Base-by-base conservation (phyloP, 2,113 vertebrate species). In the Brachirus orientalis region DNA sequence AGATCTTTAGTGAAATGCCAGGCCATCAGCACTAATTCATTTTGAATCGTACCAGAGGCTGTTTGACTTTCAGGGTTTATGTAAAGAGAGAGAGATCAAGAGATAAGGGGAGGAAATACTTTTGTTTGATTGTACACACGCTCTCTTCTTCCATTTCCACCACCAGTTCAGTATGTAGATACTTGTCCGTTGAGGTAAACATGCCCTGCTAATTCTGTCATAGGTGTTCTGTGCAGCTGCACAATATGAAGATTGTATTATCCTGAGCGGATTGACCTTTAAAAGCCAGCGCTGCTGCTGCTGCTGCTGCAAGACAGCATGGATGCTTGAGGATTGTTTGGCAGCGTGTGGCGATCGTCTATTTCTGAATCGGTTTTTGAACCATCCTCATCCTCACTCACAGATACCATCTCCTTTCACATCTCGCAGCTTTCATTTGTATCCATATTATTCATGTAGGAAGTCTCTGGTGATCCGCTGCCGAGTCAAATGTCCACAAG, bases 1-100 rank as follows among this genome's bases (percentile, higher is more conserved):
- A 83, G 90, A 90, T 86, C 86, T 92, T 91, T 90, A 60, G 50
- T 47, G 66, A 90, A 92, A 93, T 91, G 89, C 77, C 90, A 92
- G 76, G 14, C 57, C 18, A 69, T 74, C 48, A 50, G 72, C 63
- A 7, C 48, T 89, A 84, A 91, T 89, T 79, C 72, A 72, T 60
- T 82, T 50, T 83, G 91, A 92, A 65, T 53, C 71, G 60, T 46
- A 76, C 86, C 83, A 65, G 73, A 77, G 83, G 86, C 85, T 69
- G 46, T 85, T 88, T 81, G 77, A 72, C 72, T 84, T 72, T 75
- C 67, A 66, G 61, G 63, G 60, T 79, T 75, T 68, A 72, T 63
- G 63, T 71, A 62, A 16, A 0, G 38, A 59, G 62, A 44, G 17
- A 43, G 10, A 3, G 22, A 62, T 13, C 0, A 22, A 62, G 64